Percentiles rank a stretch among this genome's conserved stretches.
Evolutionary conservation across 2,113 vertebrate species (phyloP).

Genomic region (Seriola quinqueradiata): DNA sequence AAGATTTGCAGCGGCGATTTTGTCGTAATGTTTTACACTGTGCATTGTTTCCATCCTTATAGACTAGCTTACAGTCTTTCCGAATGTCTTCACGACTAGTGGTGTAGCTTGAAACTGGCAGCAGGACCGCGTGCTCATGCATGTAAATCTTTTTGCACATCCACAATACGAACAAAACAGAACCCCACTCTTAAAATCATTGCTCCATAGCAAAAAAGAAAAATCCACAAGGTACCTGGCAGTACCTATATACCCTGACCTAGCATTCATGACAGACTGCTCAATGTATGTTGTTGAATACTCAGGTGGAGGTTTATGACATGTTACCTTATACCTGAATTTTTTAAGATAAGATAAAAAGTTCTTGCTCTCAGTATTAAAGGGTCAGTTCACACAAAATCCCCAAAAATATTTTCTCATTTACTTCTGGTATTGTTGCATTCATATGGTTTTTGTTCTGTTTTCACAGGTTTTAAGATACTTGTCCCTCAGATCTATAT

Average conservation of each 20-base stretch:
- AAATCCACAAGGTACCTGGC: neutral
- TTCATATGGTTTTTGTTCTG: neutral
- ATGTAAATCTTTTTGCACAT: neutral
- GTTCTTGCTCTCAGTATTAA: neutral
- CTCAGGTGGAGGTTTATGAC: too few species aligned
- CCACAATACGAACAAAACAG: neutral
- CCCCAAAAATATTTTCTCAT: neutral
- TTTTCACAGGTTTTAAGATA: neutral
- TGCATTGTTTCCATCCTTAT: conserved; percentile 3
- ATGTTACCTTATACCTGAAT: neutral
- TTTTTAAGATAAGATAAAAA: neutral
- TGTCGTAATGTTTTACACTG: neutral
- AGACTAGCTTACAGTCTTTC: neutral
- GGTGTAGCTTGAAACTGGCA: neutral
- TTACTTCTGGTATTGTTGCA: neutral
- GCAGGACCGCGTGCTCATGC: neutral
- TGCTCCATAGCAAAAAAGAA: neutral
- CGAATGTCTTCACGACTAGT: neutral
- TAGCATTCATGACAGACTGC: neutral
- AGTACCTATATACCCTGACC: neutral
- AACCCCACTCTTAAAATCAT: neutral
- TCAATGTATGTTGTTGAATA: neutral
- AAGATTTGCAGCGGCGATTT: conserved; percentile 5
- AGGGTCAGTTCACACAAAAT: neutral
- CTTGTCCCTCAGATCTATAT: neutral